A percentile compares a stretch with the other conserved stretches of the same genome.
Conservation (phyloP, 2,888 invertebrate genomes). For the Ethmia dodecea region DNA sequence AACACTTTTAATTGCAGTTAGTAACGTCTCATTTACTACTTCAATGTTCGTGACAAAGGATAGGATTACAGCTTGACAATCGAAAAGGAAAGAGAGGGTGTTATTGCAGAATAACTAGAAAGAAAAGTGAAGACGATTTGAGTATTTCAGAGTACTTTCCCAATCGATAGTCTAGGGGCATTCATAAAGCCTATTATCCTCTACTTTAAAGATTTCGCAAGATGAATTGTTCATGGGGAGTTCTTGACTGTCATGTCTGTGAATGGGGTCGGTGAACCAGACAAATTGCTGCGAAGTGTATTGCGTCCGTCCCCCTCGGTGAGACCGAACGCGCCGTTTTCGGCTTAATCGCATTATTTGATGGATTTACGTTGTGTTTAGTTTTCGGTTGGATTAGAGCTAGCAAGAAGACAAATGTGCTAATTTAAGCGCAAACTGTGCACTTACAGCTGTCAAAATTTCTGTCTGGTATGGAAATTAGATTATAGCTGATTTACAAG, state of each 20-base stretch:
- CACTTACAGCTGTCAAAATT: conserved; percentile 28
- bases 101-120: conserved; percentile 35
- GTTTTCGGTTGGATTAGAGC: conserved; percentile 2
- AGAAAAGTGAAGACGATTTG: conserved; percentile 41
- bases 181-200: conserved; percentile 40
- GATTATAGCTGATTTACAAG: background rate
- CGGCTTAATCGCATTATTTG: conserved; percentile 53
- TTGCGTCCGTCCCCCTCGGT: conserved; percentile 39
- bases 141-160: conserved; percentile 39
- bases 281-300: conserved; percentile 51
- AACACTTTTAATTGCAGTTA: conserved; percentile 45
- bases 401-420: conserved; percentile 26
- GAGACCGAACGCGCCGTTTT: conserved; percentile 39
- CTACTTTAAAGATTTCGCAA: conserved; percentile 42
- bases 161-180: conserved; percentile 42
- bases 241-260: conserved; percentile 32
- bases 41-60: conserved; percentile 30
- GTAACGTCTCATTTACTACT: conserved; percentile 47
- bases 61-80: conserved; percentile 48
- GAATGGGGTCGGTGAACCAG: conserved; percentile 56
- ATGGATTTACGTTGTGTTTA: conserved; percentile 34
- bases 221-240: conserved; percentile 54
- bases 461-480: conserved; percentile 26
- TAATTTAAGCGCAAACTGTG: conserved; percentile 42
- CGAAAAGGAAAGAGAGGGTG: conserved; percentile 42